Conservation (phyloP, 2,888 invertebrate species). For the Drosophila neonasuta region DNA sequence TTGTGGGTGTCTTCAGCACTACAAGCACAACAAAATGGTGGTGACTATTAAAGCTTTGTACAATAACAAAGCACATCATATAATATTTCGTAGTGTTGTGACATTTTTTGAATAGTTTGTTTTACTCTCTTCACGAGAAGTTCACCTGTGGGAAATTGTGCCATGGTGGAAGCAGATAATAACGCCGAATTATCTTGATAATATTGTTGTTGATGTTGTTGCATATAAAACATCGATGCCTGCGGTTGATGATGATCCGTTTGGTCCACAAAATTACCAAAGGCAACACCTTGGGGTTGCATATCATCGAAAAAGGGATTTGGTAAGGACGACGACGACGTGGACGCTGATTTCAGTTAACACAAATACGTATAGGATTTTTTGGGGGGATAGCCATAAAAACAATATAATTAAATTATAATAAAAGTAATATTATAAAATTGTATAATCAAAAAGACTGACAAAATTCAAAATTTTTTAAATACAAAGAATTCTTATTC, state of each 20-base stretch:
- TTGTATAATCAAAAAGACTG: conserved; percentile 15
- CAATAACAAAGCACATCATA: conserved; percentile 65
- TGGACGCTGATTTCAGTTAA: conserved; percentile 49
- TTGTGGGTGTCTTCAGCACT: conserved; percentile 43
- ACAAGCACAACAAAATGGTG: conserved; percentile 59
- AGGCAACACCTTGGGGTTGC: conserved; percentile 52
- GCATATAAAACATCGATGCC: conserved; percentile 52
- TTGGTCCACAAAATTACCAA: conserved; percentile 50
- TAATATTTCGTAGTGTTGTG: conserved; percentile 35
- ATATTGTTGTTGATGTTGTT: conserved; percentile 40
- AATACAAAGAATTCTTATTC: conserved; percentile 34
- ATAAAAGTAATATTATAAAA: conserved; percentile 22
- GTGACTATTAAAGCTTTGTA: conserved; percentile 61
- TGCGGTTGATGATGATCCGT: conserved; percentile 34
- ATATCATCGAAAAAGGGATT: conserved; percentile 81
- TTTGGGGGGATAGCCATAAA: conserved; percentile 39
- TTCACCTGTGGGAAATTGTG: conserved; percentile 59
- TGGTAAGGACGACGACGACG: conserved; percentile 65
- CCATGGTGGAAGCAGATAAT: conserved; percentile 42
- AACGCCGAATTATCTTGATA: conserved; percentile 40
- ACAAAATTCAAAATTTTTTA: conserved; percentile 26
- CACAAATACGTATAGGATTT: conserved; percentile 36
- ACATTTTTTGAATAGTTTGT: conserved; percentile 13
- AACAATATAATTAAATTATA: conserved; percentile 46
- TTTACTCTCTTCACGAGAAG: conserved; percentile 29